phyloP scores from a whole-genome alignment of 2,797 vertebrate genomes.

The Adrianichthys oophorus region DNA sequence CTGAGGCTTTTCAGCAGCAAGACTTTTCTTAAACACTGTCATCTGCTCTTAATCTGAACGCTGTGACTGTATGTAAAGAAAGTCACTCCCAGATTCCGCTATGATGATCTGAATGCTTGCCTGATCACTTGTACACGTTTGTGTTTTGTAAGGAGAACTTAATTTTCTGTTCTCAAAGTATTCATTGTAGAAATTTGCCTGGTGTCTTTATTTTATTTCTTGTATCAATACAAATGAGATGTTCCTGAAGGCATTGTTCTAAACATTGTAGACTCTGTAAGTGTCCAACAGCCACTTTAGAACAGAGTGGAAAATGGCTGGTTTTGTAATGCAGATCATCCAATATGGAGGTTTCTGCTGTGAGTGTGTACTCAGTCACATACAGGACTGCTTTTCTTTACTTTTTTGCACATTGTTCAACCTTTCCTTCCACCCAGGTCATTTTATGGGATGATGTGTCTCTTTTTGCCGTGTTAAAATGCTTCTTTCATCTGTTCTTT shows the following conservation, averaged over 20 bases:
- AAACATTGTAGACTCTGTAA: conserved; percentile 21
- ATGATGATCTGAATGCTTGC: neutral
- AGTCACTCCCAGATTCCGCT: neutral
- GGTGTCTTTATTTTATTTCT: neutral
- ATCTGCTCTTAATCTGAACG: conserved; percentile 6
- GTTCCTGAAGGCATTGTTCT: conserved; percentile 27
- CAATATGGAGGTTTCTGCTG: neutral
- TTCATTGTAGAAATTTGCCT: no score
- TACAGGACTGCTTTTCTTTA: neutral
- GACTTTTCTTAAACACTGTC: conserved; percentile 13
- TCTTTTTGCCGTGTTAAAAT: conserved; percentile 18
- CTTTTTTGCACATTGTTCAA: conserved; percentile 2
- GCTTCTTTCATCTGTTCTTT: conserved; percentile 43
- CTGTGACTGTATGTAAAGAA: conserved; percentile 1
- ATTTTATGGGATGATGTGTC: conserved; percentile 1
- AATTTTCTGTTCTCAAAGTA: conserved; percentile 18
- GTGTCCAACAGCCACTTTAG: conserved; percentile 16
- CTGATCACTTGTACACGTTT: conserved; percentile 15
- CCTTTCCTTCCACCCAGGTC: neutral
- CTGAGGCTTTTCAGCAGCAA: conserved; percentile 23
- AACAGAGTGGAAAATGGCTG: conserved; percentile 13
- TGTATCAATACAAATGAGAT: conserved; percentile 17
- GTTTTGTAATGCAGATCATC: neutral
- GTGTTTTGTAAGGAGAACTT: conserved; percentile 13
- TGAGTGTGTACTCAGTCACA: conserved; percentile 1